phyloP scores from a whole-genome alignment of 1,140 invertebrate species.

The Nilaparvata lugens region DNA sequence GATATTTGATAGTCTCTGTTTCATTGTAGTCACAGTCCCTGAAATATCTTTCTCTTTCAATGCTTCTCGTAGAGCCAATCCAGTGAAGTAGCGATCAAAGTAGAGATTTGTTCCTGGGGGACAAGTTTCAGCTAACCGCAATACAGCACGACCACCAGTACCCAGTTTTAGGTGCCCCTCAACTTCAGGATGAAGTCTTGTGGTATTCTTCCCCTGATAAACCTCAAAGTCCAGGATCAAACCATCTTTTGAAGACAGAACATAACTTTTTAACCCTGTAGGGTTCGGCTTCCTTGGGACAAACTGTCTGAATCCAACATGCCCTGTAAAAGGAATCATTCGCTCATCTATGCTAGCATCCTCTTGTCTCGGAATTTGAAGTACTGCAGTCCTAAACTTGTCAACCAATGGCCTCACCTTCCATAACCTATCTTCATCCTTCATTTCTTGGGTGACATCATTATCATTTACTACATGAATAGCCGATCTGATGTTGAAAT shows the following conservation, averaged over 20 bases:
- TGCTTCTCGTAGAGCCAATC: no score
- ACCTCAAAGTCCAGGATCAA: slow-evolving; percentile 27
- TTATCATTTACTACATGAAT: slow-evolving; percentile 10
- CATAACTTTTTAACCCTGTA: slow-evolving; percentile 25
- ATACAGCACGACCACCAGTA: slow-evolving; percentile 17
- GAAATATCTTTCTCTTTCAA: neutral
- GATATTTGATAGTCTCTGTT: no score
- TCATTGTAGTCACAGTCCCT: slow-evolving; percentile 6
- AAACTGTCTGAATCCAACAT: slow-evolving; percentile 21
- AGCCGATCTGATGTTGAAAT: slow-evolving; percentile 5
- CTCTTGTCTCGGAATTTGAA: neutral
- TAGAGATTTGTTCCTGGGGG: slow-evolving; percentile 22
- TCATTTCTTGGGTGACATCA: slow-evolving; percentile 2
- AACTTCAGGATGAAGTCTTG: slow-evolving; percentile 1
- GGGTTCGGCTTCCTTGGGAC: slow-evolving; percentile 23
- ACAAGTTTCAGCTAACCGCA: slow-evolving; percentile 17
- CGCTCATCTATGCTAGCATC: slow-evolving; percentile 21
- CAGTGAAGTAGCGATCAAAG: no score
- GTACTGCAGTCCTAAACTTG: neutral
- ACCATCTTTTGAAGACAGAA: slow-evolving; percentile 18
- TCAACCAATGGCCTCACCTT: slow-evolving; percentile 16
- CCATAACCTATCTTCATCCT: slow-evolving; percentile 4
- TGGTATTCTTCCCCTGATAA: no score
- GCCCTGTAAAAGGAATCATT: no score
- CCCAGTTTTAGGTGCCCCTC: slow-evolving; percentile 4